phyloP scores from a whole-genome alignment of 2,888 invertebrate species.

The Empis livida region DNA sequence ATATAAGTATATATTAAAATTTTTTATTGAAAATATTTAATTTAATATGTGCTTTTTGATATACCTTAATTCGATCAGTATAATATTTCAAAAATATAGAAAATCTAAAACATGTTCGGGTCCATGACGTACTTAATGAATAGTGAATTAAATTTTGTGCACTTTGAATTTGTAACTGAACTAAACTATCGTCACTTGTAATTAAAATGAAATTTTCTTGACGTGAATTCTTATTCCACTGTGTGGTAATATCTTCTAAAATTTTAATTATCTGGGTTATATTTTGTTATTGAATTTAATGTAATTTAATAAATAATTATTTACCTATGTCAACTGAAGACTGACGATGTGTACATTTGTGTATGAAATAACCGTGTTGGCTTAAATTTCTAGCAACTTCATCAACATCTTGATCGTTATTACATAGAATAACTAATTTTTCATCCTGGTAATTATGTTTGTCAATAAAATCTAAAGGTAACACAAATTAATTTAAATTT shows the following conservation, averaged over 20 bases:
- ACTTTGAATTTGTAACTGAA: constrained; percentile 48
- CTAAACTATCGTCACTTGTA: constrained; percentile 54
- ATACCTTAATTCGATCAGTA: constrained; percentile 17
- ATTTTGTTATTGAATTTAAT: too few relatives aligned
- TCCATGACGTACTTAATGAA: constrained; percentile 50
- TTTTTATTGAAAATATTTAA: too few relatives aligned
- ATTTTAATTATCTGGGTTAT: too few relatives aligned
- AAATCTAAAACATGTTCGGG: constrained; percentile 56
- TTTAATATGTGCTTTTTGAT: not conserved
- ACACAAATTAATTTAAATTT: constrained; percentile 11
- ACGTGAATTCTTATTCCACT: constrained; percentile 3
- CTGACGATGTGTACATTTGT: too few relatives aligned
- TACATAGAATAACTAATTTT: constrained; percentile 51
- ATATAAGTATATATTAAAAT: not conserved
- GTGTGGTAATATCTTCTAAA: not conserved
- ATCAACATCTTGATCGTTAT: constrained; percentile 42
- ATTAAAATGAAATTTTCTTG: constrained; percentile 40
- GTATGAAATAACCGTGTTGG: not conserved
- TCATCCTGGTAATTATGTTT: constrained; percentile 33
- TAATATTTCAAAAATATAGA: constrained; percentile 51
- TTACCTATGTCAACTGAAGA: too few relatives aligned
- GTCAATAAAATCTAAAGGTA: constrained; percentile 39
- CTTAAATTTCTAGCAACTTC: not conserved
- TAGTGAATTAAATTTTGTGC: constrained; percentile 58
- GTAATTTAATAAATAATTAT: too few relatives aligned